Base-by-base conservation (phyloP, 2,113 vertebrate species). In the Chaetops frenatus region DNA sequence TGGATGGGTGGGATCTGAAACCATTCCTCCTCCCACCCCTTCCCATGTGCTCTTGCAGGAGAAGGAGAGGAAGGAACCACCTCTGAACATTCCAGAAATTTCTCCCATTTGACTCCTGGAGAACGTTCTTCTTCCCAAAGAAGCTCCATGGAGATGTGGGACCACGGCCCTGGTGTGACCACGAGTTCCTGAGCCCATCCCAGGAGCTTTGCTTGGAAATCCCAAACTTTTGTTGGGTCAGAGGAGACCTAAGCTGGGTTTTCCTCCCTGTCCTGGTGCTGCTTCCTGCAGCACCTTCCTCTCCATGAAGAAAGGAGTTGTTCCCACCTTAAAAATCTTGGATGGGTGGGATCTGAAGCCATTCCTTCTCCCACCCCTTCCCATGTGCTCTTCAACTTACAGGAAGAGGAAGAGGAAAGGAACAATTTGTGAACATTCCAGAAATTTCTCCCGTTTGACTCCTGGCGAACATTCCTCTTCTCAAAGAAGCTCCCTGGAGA, bases 81-180 rank as follows among this genome's bases (percentile, higher is more conserved):
- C 56, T 8, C 15, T 12, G 38, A 54, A 38, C 8, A 60, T 60
- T 69, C 48, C 11, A 36, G 76, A 71, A 57, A 67, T 25, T 5
- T 2, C 36, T 44, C 48, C 58, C 1, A 2, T n/a, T 38, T 1
- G 3, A 2, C 17, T 66, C 8, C 61, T 28, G 48, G 44, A 33
- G 66, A 64, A 48, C 35, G 8, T 47, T 29, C 1, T 7, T 20
- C 8, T 1, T n/a, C 47, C 57, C 12, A 7, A 54, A 42, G 35
- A 3, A 48, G 25, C 53, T 77, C 44, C 3, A 1, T 22, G 4
- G 6, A 42, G 44, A 29, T 56, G 28, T 9, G 66, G 62, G 18
- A 77, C 25, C 36, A 15, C 1, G 18, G 7, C 17, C 12, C 9
- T 2, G 5, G 10, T 2, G 3, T 2, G 2, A 36, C 25, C 33